Base-by-base conservation (phyloP, 2,888 invertebrate genomes). In the Ornithoptera alexandrae region DNA sequence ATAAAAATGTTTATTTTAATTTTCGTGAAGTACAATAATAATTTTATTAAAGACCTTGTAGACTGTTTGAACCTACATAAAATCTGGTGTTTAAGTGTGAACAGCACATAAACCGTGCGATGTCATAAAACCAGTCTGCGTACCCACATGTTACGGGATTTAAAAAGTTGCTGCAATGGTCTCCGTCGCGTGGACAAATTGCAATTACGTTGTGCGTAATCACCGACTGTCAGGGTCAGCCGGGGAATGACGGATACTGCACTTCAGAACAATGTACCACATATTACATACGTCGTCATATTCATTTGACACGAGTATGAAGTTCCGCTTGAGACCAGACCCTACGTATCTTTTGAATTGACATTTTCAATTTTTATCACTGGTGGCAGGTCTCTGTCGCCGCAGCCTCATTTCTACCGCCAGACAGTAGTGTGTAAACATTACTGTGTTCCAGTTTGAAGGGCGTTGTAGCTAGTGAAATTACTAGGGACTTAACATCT, bases 201-300 rank as follows among this genome's bases (percentile, higher is more conserved):
- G 65, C 66, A 67, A 70, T 67, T 67, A 65, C 65, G 42, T 61
- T 18, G 60, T 36, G 36, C 67, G 63, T 63, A 63, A 70, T 70
- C 67, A 59, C 62, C 66, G 53, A 30, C 60, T 53, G 70, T 70
- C 67, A 70, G 70, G 70, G 70, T 67, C 70, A 64, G 20, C 39
- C 50, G 67, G 66, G 70, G 70, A 67, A 63, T 67, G 63, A 59
- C 70, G 68, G 68, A 64, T 53, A 62, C 66, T 63, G 62, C 53
- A 56, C 66, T 64, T 56, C 18, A 58, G 56, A 12, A 30, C 66
- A 24, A 18, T 61, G 57, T 12, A 46, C 36, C 36, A 22, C 62
- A 59, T 42, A 22, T 65, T 61, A 53, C 56, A 36, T 15, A 18
- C 24, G 59, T 30, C 39, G 36, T 57, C 0, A 65, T 20, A 18